phyloP scores from a whole-genome alignment of 2,888 invertebrate species.

The Lathronympha strigana region DNA sequence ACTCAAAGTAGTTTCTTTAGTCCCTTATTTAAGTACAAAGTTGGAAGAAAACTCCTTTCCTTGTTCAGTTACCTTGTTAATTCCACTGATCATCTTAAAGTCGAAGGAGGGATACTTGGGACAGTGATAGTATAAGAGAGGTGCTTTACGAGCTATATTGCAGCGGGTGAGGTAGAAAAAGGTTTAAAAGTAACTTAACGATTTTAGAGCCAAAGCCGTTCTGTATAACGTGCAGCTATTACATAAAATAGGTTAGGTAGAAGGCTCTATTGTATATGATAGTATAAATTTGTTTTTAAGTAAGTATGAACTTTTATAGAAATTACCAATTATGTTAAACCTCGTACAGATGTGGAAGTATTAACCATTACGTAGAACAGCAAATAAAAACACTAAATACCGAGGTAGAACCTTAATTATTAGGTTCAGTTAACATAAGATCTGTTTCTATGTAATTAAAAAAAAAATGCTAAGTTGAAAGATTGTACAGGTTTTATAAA shows the following conservation, averaged over 20 bases:
- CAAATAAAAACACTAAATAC: no score
- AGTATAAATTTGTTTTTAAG: no score
- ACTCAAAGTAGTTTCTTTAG: conserved; percentile 34
- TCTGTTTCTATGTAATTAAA: no score
- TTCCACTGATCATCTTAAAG: conserved; percentile 36
- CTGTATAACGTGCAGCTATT: conserved; percentile 2
- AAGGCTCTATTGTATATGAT: background rate
- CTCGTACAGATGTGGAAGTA: no score
- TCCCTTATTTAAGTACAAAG: conserved; percentile 39
- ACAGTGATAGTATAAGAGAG: conserved; percentile 17
- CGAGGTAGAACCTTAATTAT: no score
- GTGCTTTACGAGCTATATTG: conserved; percentile 29
- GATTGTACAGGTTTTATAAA: no score
- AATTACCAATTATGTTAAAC: no score
- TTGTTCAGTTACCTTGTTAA: conserved; percentile 42
- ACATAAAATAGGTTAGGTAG: background rate
- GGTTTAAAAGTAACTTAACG: conserved; percentile 35
- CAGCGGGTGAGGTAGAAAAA: conserved; percentile 22
- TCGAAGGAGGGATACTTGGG: conserved; percentile 26
- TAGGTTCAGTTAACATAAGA: no score
- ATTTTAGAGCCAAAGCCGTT: conserved; percentile 16
- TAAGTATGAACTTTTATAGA: no score
- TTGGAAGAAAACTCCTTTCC: conserved; percentile 43
- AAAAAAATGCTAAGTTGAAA: no score
- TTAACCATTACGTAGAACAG: no score